Base-by-base conservation (phyloP, 1,140 invertebrate genomes). In the Paralvinella palmiformis region DNA sequence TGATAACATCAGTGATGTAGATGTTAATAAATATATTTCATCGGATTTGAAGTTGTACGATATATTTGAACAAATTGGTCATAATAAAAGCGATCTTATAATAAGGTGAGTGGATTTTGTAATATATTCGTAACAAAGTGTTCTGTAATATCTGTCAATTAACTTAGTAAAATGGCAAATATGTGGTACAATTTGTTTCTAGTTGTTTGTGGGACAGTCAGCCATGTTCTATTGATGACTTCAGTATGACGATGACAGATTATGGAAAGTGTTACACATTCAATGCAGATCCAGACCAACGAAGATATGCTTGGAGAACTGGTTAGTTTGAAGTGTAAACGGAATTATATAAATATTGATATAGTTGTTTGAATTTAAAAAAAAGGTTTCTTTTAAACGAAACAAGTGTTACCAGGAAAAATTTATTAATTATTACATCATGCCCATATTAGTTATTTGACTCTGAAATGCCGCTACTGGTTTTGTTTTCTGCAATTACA, bases 241-340 rank as follows among this genome's bases (percentile, higher is more conserved):
- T 74, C 64, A 68, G 56, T 3, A 27, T 45, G 22, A 62, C 60
- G 2, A 44, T 72, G 2, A 74, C 72, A 3, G 72, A 74, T 48
- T 68, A 70, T 61, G 72, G 72, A 4, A 65, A 70, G 0, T 74
- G 72, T 33, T 74, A 68, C 59, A 69, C 64, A 6, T 72, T 71
- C 52, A 71, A 69, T 55, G 32, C 50, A 24, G 31, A 62, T 7
- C 22, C 41, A 68, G 68, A 70, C 57, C 53, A 48, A 44, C 36
- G 17, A 20, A 15, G 15, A 17, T 31, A 3, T 33, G 6, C 35
- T 13, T 13, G 37, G n/a, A n/a, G n/a, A 41, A 41, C 37, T 13
- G 37, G 37, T 41, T 10, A 13, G 37, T 41, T 10, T n/a, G 37
- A 41, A 13, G 10, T n/a, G n/a, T 13, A 13, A 41, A 41, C n/a